Evolutionary conservation across 2,113 vertebrate species (phyloP).

Genomic region (Physeter macrocephalus): DNA sequence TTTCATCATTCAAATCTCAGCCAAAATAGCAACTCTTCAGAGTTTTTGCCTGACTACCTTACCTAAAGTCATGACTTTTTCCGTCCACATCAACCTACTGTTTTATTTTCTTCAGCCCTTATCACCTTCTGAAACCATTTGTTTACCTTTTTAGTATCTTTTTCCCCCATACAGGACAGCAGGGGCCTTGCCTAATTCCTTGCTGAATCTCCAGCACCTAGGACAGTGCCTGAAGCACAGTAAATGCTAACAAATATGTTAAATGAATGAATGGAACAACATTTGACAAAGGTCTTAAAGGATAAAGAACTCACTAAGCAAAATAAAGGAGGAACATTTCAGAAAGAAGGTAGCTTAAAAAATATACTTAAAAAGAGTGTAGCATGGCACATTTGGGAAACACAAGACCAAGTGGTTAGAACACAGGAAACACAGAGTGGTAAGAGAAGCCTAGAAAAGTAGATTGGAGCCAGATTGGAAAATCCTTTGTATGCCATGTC

Average conservation of each 20-base stretch:
- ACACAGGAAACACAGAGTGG: not conserved
- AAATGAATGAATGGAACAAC: not conserved
- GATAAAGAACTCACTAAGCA: not conserved
- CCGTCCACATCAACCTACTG: not conserved
- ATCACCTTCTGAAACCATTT: not conserved
- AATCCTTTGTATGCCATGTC: not conserved
- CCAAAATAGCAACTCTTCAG: not conserved
- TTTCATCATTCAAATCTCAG: not conserved
- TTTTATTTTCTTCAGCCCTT: not conserved
- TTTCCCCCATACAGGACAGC: not conserved
- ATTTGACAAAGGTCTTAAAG: not conserved
- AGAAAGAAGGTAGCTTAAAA: not conserved
- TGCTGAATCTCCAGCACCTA: not conserved
- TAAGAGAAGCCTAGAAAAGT: not conserved
- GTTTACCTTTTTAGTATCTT: not conserved
- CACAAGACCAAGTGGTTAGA: not conserved
- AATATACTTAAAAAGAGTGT: not conserved
- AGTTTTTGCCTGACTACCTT: not conserved
- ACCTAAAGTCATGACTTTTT: not conserved
- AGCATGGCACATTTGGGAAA: not conserved
- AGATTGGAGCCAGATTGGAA: not conserved
- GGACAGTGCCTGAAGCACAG: not conserved
- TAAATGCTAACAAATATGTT: not conserved
- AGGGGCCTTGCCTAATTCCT: not conserved
- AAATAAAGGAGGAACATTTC: not conserved